These are phyloP conservation scores for Leucania comma DNA, from an alignment of 2,888 invertebrate species.

Conservation along the genomic window DNA sequence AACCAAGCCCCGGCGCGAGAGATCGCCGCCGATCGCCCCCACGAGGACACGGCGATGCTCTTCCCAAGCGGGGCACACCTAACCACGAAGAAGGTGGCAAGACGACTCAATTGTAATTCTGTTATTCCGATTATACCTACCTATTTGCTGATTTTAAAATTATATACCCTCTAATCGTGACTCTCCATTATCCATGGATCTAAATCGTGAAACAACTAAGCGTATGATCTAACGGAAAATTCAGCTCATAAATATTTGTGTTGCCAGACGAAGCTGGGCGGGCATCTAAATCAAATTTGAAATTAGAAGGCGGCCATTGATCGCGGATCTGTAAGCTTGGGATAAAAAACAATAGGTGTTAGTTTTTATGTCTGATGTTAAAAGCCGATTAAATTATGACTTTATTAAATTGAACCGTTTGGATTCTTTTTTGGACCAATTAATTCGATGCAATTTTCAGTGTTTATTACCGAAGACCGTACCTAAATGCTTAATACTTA, in stretches of 20 bases:
- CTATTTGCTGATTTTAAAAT: too few relatives aligned
- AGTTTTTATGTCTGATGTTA: neutral
- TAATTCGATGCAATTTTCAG: conserved; percentile 22
- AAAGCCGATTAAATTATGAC: neutral
- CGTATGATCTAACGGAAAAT: conserved; percentile 19
- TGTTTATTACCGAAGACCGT: neutral
- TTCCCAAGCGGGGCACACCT: too few relatives aligned
- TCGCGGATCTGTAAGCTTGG: neutral
- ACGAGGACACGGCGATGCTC: too few relatives aligned
- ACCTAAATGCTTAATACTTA: too few relatives aligned
- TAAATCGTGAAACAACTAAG: conserved; percentile 40
- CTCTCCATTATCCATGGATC: conserved; percentile 35
- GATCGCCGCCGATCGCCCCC: too few relatives aligned
- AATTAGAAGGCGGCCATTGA: conserved; percentile 30
- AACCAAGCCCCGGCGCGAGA: too few relatives aligned
- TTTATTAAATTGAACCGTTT: conserved; percentile 6
- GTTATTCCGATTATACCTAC: conserved; percentile 5
- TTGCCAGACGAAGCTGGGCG: conserved; percentile 22
- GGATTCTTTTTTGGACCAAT: conserved; percentile 5
- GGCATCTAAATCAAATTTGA: conserved; percentile 15
- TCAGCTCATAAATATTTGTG: conserved; percentile 35
- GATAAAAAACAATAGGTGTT: neutral
- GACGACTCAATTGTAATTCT: neutral
- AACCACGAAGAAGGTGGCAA: too few relatives aligned
- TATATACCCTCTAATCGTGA: too few relatives aligned